Conservation (phyloP, 2,888 invertebrate species). For the Eustalomyia histrio region DNA sequence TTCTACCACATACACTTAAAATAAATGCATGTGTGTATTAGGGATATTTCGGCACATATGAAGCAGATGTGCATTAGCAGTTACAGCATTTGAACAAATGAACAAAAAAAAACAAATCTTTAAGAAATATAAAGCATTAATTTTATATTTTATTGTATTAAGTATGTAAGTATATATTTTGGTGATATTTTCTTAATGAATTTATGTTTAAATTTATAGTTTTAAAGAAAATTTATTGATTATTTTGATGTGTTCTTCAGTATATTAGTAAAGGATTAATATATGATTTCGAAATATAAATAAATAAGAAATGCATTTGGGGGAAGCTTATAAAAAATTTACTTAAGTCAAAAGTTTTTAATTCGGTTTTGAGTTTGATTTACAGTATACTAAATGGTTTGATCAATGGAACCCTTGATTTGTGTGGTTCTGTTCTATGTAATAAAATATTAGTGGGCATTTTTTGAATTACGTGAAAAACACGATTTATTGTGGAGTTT, state of each 20-base stretch:
- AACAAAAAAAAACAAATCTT: slow-evolving; percentile 20
- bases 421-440: too few species aligned
- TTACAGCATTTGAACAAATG: slow-evolving; percentile 13
- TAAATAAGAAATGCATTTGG: background rate
- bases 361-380: too few species aligned
- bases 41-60: slow-evolving; percentile 43
- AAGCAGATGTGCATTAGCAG: slow-evolving; percentile 58
- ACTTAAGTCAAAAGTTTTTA: too few species aligned
- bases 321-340: too few species aligned
- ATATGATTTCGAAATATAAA: slow-evolving; percentile 19
- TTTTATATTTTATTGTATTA: slow-evolving; percentile 15
- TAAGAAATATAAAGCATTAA: slow-evolving; percentile 36
- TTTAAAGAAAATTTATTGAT: slow-evolving; percentile 56
- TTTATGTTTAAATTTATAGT: slow-evolving; percentile 51
- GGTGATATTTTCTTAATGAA: slow-evolving; percentile 55
- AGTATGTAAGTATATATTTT: slow-evolving; percentile 42
- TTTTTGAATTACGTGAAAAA: too few species aligned
- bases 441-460: too few species aligned
- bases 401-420: too few species aligned
- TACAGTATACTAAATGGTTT: too few species aligned
- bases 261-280: slow-evolving; percentile 58
- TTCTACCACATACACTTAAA: slow-evolving; percentile 23
- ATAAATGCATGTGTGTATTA: background rate
- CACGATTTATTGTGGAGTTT: too few species aligned
- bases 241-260: slow-evolving; percentile 52